These are phyloP conservation scores for Agraylea sexmaculata DNA, from an alignment of 1,140 invertebrate genomes.

Conservation along the genomic window DNA sequence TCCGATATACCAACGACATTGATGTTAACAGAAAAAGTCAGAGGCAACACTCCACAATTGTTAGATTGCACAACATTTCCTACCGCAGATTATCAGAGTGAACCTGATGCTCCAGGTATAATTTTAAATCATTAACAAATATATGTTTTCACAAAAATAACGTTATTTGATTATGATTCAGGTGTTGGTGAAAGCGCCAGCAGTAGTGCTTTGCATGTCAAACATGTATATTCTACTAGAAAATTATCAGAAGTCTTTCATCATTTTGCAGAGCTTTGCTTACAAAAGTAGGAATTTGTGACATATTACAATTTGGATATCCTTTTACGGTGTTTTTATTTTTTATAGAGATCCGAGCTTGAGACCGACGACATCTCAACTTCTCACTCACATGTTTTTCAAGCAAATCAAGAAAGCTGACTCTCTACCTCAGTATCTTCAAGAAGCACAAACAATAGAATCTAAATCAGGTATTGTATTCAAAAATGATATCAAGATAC, in stretches of 20 bases:
- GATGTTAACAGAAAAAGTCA: slow-evolving; percentile 82
- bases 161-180: slow-evolving; percentile 19
- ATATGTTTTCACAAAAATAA: slow-evolving; percentile 1
- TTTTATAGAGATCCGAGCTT: slow-evolving; percentile 44
- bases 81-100: slow-evolving; percentile 39
- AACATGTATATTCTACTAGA: slow-evolving; percentile 40
- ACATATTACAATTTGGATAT: not conserved
- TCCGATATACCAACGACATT: slow-evolving; percentile 67
- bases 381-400: slow-evolving; percentile 65
- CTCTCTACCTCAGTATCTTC: slow-evolving; percentile 31
- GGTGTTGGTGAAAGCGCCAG: slow-evolving; percentile 26
- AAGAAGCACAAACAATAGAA: slow-evolving; percentile 33
- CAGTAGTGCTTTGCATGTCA: slow-evolving; percentile 16
- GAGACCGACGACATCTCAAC: slow-evolving; percentile 49
- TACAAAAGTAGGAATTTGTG: slow-evolving; percentile 29
- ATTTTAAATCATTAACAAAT: slow-evolving; percentile 8
- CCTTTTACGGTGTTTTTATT: not conserved
- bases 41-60: slow-evolving; percentile 63
- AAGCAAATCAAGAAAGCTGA: slow-evolving; percentile 45
- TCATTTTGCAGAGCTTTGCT: slow-evolving; percentile 57
- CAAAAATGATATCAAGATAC: not conserved
- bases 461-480: slow-evolving; percentile 24
- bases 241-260: slow-evolving; percentile 65
- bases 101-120: slow-evolving; percentile 26
- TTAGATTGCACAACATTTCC: slow-evolving; percentile 65